These are phyloP conservation scores for Cantharis flavilabris DNA, from an alignment of 2,888 invertebrate species.

Conservation along the genomic window DNA sequence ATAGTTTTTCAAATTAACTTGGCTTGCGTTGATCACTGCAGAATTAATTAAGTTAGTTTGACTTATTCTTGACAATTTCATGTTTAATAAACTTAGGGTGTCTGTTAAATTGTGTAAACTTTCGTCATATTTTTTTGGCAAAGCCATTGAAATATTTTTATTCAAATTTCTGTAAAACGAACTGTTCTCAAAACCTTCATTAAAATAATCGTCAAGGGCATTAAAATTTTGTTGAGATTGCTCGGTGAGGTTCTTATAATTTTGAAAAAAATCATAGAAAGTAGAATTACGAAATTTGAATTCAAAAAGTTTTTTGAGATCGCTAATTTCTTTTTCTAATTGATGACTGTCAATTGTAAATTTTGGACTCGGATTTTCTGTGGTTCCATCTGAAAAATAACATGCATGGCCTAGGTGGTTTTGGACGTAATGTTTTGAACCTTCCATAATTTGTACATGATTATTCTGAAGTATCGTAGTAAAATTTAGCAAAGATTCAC, in stretches of 20 bases:
- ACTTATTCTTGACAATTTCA: not conserved
- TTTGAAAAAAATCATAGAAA: conserved; percentile 13
- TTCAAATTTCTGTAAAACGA: not conserved
- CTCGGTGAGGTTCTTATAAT: not conserved
- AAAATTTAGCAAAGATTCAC: conserved; percentile 11
- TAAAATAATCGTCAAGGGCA: not conserved
- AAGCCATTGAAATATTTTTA: not conserved
- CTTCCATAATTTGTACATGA: not conserved
- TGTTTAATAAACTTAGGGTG: not conserved
- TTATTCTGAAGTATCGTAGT: not conserved
- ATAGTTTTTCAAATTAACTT: not conserved
- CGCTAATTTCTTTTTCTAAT: not conserved
- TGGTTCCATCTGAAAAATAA: not conserved
- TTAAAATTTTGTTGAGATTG: not conserved
- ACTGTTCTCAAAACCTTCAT: not conserved
- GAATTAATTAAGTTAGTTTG: not conserved
- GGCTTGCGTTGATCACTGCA: not conserved
- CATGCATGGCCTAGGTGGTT: conserved; percentile 10
- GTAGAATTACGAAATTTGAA: conserved; percentile 1
- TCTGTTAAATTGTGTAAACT: not conserved
- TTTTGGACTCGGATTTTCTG: not conserved
- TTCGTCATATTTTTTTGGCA: not conserved
- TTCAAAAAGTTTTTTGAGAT: not conserved
- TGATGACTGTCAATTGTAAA: not conserved
- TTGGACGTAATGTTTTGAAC: not conserved